A percentile compares a stretch with the other conserved stretches of the same genome.
These are phyloP conservation scores for Heteractis magnifica DNA, from an alignment of 92 coral and sea anemone species.

Conservation along the genomic window DNA sequence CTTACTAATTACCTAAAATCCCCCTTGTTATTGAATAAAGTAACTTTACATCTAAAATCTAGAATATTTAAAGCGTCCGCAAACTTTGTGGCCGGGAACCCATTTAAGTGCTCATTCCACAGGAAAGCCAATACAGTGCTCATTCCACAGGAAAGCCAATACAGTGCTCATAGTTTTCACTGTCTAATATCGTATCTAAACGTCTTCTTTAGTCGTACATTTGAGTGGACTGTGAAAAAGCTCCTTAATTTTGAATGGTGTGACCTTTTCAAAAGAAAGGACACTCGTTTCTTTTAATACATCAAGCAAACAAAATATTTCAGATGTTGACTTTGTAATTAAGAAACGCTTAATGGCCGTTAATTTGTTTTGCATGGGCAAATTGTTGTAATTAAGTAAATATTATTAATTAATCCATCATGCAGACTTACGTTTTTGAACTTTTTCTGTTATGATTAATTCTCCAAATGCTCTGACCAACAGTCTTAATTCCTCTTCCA, in stretches of 20 bases:
- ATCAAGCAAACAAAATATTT: background rate
- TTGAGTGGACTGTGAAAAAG: background rate
- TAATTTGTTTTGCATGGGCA: constrained; percentile 22
- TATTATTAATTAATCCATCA: constrained; percentile 5
- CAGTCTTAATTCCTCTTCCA: background rate
- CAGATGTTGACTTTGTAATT: constrained; percentile 10
- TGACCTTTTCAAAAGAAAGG: background rate
- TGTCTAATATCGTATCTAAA: background rate
- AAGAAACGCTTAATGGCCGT: constrained; percentile 11
- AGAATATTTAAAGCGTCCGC: background rate
- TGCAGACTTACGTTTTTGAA: background rate
- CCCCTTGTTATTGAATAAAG: background rate
- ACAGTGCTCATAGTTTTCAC: background rate
- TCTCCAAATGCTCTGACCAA: background rate
- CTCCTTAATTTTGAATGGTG: background rate
- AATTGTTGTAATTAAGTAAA: constrained; percentile 23
- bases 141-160: background rate
- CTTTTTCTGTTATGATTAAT: background rate
- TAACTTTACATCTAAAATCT: background rate
- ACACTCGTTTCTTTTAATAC: background rate
- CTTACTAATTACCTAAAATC: background rate
- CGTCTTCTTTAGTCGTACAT: background rate
- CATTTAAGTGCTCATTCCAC: background rate
- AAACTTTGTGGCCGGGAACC: background rate
- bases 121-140: background rate